phyloP scores from a whole-genome alignment of 2,797 vertebrate genomes.

The Pelodytes ibericus region DNA sequence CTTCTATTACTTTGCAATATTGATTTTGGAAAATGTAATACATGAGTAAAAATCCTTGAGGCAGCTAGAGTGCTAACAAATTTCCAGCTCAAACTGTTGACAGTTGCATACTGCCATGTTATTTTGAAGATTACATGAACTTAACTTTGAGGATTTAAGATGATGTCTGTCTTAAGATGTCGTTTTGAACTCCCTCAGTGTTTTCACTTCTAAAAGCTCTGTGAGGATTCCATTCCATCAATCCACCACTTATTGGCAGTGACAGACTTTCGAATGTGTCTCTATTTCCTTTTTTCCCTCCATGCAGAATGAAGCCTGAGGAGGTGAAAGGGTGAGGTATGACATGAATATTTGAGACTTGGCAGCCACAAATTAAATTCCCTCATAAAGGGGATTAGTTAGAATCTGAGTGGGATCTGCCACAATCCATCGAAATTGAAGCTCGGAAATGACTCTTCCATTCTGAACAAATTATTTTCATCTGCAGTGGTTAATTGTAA shows the following conservation, averaged over 20 bases:
- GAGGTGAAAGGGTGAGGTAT: constrained; percentile 8
- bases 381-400: constrained; percentile 27
- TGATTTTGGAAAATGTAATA: too few species aligned
- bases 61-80: too few species aligned
- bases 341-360: constrained; percentile 43
- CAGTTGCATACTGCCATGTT: background rate
- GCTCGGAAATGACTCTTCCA: constrained; percentile 37
- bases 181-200: too few species aligned
- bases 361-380: constrained; percentile 27
- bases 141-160: background rate
- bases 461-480: constrained; percentile 47
- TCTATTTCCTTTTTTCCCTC: background rate
- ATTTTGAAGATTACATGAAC: background rate
- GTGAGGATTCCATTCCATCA: background rate
- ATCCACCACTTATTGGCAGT: background rate
- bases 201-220: background rate
- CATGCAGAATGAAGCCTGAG: constrained; percentile 7
- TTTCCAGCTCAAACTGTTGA: background rate
- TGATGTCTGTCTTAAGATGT: background rate
- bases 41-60: too few species aligned
- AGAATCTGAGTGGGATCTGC: constrained; percentile 17
- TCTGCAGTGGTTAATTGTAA: constrained; percentile 41
- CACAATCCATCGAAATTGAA: constrained; percentile 36
- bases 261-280: background rate
- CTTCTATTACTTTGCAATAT: too few species aligned